Percentiles rank a stretch among this genome's conserved stretches.
phyloP scores from a whole-genome alignment of 2,113 vertebrate species.

The Chionodraco myersi region DNA sequence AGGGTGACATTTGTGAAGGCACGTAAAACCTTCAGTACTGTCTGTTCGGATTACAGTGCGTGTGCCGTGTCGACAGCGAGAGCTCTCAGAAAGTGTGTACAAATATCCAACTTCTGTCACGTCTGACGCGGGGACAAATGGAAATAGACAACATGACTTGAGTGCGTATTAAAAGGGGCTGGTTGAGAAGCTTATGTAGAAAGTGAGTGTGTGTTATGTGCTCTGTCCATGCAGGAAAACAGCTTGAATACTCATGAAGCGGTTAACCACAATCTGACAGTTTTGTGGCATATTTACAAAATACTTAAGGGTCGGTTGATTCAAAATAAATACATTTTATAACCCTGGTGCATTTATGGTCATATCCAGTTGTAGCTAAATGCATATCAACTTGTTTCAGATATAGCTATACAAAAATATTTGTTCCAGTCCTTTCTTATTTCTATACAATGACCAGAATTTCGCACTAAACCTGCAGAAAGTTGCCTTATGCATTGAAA shows the following conservation, averaged over 20 bases:
- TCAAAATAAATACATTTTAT: not conserved
- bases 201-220: conserved; percentile 10
- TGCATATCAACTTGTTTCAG: not conserved
- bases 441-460: too few relatives aligned
- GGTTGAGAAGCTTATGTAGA: conserved; percentile 18
- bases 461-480: too few relatives aligned
- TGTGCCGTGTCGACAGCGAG: conserved; percentile 32
- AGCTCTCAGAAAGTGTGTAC: conserved; percentile 33
- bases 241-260: conserved; percentile 41
- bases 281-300: not conserved
- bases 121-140: conserved; percentile 17
- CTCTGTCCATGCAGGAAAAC: conserved; percentile 23
- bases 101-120: conserved; percentile 34
- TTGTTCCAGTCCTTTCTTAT: too few relatives aligned
- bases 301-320: not conserved
- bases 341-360: not conserved
- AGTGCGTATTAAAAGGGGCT: conserved; percentile 26
- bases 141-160: conserved; percentile 26
- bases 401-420: not conserved
- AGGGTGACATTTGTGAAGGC: conserved; percentile 74
- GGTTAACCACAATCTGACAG: conserved; percentile 30
- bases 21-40: conserved; percentile 65
- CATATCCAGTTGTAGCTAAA: not conserved
- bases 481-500: too few relatives aligned
- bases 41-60: conserved; percentile 69